Percentiles rank a stretch among this genome's conserved stretches.
Evolutionary conservation across 1,140 invertebrate species (phyloP).

Genomic region (Aradophagus sp.): DNA sequence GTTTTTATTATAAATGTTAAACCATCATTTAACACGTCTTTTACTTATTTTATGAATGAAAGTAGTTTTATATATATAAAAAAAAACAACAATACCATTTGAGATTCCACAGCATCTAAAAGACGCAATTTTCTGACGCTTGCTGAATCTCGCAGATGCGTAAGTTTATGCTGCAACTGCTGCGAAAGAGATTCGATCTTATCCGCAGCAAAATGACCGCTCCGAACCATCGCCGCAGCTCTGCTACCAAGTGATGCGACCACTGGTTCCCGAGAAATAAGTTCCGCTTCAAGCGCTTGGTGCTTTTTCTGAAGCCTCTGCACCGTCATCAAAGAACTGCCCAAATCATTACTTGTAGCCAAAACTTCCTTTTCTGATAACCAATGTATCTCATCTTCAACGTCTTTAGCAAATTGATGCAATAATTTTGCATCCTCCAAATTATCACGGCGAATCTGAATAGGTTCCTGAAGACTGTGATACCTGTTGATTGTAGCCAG

Average conservation of each 20-base stretch:
- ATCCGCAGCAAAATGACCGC: slow-evolving; percentile 86
- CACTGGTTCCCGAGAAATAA: slow-evolving; percentile 87
- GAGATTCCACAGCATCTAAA: slow-evolving; percentile 88
- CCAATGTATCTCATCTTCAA: slow-evolving; percentile 91
- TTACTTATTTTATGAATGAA: no score
- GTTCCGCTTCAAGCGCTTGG: slow-evolving; percentile 87
- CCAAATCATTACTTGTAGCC: slow-evolving; percentile 85
- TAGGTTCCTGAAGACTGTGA: slow-evolving; percentile 88
- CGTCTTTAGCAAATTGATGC: slow-evolving; percentile 89
- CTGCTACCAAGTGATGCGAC: slow-evolving; percentile 82
- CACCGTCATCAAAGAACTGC: slow-evolving; percentile 89
- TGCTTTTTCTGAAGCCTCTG: slow-evolving; percentile 98
- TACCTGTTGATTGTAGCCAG: slow-evolving; percentile 84
- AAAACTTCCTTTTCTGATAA: slow-evolving; percentile 89
- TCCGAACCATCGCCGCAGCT: slow-evolving; percentile 86
- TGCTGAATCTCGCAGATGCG: slow-evolving; percentile 81
- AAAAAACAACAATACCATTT: slow-evolving; percentile 81
- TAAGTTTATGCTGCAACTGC: slow-evolving; percentile 80
- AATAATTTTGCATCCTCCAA: slow-evolving; percentile 89
- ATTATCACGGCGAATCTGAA: slow-evolving; percentile 91
- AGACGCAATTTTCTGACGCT: slow-evolving; percentile 82
- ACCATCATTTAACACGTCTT: no score
- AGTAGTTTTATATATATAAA: no score
- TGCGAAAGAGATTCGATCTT: slow-evolving; percentile 81
- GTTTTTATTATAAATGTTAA: no score